Percentiles rank a stretch among this genome's conserved stretches.
phyloP scores from a whole-genome alignment of 2,797 vertebrate species.

The Orientallactaga sibirica region DNA sequence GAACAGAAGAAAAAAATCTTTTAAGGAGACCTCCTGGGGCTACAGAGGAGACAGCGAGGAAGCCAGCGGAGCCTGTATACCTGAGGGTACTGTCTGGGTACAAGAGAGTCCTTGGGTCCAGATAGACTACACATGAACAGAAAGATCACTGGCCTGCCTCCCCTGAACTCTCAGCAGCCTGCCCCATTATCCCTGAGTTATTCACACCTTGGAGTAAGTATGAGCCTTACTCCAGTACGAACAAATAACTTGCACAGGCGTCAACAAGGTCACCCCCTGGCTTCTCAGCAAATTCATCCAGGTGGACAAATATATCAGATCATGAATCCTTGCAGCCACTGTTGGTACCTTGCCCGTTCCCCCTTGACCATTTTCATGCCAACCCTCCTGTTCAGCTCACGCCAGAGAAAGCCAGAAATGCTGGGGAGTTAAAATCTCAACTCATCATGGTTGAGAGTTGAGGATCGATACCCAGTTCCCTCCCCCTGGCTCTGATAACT shows the following conservation, averaged over 20 bases:
- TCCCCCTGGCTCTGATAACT: background rate
- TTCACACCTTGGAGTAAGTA: background rate
- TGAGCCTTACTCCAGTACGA: background rate
- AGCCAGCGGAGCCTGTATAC: background rate
- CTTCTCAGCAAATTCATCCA: background rate
- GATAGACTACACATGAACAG: background rate
- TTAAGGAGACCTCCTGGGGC: background rate
- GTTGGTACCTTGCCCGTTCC: background rate
- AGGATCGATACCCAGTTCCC: background rate
- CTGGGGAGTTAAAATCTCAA: background rate
- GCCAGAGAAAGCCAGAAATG: background rate
- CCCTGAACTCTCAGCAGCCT: background rate
- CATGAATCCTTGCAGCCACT: background rate
- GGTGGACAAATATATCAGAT: background rate
- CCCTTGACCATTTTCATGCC: background rate
- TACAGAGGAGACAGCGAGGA: background rate
- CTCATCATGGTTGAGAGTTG: background rate
- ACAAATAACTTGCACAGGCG: background rate
- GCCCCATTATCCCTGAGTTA: background rate
- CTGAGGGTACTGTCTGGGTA: background rate
- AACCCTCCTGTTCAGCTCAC: background rate
- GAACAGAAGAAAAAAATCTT: background rate
- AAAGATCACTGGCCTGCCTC: background rate
- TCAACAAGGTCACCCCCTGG: background rate
- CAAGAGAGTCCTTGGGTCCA: background rate